These are phyloP conservation scores for Delichon dasypus DNA, from an alignment of 2,797 vertebrate species.

Conservation along the genomic window DNA sequence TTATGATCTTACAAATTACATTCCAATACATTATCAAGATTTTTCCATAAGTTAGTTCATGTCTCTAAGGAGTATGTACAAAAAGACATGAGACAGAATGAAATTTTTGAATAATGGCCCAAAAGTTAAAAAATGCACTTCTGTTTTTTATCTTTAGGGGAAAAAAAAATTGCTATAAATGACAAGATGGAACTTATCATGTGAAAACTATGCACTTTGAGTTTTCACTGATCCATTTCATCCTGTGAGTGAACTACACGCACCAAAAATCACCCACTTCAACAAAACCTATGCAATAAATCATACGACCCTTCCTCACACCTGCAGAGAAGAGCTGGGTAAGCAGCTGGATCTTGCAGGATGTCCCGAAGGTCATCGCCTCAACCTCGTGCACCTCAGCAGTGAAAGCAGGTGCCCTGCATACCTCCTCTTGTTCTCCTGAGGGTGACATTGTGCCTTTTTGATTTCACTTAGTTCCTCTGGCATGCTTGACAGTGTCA, in stretches of 20 bases:
- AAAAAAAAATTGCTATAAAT: background rate
- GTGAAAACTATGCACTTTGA: background rate
- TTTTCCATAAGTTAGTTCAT: background rate
- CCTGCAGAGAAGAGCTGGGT: slow-evolving; percentile 26
- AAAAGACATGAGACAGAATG: background rate
- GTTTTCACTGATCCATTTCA: background rate
- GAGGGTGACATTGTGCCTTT: background rate
- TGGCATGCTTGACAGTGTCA: background rate
- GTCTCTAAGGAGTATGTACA: background rate
- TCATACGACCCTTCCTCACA: background rate
- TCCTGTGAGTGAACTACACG: background rate
- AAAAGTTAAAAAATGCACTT: background rate
- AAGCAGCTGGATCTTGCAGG: background rate
- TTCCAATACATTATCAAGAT: background rate
- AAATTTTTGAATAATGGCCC: background rate
- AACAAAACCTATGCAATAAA: background rate
- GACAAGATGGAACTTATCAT: background rate
- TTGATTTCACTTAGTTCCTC: background rate
- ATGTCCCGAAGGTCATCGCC: background rate
- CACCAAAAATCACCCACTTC: background rate
- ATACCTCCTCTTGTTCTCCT: background rate
- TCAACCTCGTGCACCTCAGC: background rate
- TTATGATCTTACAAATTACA: background rate
- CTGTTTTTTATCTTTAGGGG: background rate
- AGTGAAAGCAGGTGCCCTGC: background rate